These are phyloP conservation scores for Amphipoea lucens DNA, from an alignment of 2,888 invertebrate genomes.

Conservation along the genomic window DNA sequence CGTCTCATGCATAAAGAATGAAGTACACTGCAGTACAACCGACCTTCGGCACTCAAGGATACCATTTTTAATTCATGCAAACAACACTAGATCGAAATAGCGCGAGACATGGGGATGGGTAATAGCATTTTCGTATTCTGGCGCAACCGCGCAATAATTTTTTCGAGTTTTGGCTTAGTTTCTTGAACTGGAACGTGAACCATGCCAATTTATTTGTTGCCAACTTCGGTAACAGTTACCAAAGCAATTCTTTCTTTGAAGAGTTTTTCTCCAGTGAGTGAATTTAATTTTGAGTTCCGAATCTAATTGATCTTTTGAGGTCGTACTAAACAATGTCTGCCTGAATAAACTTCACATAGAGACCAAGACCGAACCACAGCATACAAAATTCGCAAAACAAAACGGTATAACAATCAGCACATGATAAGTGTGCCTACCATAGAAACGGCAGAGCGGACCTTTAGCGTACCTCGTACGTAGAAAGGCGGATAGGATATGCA, in stretches of 20 bases:
- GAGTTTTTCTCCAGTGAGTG: background rate
- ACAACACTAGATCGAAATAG: constrained; percentile 26
- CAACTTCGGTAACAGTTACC: background rate
- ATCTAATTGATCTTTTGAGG: background rate
- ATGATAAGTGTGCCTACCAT: constrained; percentile 31
- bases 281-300: background rate
- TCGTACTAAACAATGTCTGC: background rate
- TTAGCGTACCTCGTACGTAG: constrained; percentile 66
- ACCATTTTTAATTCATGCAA: constrained; percentile 54
- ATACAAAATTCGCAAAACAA: constrained; percentile 9
- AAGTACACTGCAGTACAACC: constrained; percentile 55
- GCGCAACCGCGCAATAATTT: background rate
- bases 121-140: constrained; percentile 19
- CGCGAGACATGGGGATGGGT: constrained; percentile 14
- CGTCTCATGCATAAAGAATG: constrained; percentile 56
- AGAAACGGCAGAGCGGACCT: constrained; percentile 36
- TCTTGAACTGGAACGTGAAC: background rate
- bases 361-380: background rate
- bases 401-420: constrained; percentile 25
- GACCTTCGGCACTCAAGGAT: constrained; percentile 49
- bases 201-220: constrained; percentile 18
- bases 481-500: too few species aligned
- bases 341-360: background rate
- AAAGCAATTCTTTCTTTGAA: background rate
- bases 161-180: background rate